A percentile compares a stretch with the other conserved stretches of the same genome.
Evolutionary conservation across 2,888 invertebrate species (phyloP).

Genomic region (Diplazon laetatorius): DNA sequence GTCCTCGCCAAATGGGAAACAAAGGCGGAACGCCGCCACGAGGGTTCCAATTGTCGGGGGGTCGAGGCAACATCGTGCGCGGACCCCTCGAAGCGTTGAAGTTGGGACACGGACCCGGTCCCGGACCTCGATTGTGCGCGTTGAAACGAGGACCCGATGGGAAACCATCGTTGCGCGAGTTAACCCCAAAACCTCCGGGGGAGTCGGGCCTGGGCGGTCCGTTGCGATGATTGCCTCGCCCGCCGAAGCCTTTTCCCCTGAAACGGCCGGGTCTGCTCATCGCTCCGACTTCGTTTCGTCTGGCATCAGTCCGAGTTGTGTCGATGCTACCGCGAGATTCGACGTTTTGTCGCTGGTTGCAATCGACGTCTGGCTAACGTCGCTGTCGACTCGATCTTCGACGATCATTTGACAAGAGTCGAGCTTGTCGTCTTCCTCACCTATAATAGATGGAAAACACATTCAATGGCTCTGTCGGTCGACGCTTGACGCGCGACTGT

Average conservation of each 20-base stretch:
- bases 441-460: neutral
- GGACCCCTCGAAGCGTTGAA: conserved; percentile 63
- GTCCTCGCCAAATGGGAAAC: conserved; percentile 40
- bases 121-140: neutral
- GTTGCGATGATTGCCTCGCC: conserved; percentile 68
- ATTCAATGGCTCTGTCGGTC: no score
- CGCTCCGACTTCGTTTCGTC: conserved; percentile 61
- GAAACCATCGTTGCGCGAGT: neutral
- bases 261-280: conserved; percentile 75
- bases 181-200: neutral
- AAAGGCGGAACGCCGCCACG: conserved; percentile 23
- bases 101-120: conserved; percentile 39
- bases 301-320: conserved; percentile 33
- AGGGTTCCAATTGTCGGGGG: conserved; percentile 26
- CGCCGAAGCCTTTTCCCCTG: conserved; percentile 76
- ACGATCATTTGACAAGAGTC: conserved; percentile 7
- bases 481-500: no score
- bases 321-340: neutral
- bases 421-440: neutral
- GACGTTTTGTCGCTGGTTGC: no score
- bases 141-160: conserved; percentile 17
- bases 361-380: neutral
- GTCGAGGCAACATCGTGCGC: neutral
- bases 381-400: neutral
- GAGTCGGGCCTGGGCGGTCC: conserved; percentile 54